Conservation (phyloP, 2,113 vertebrate genomes). For the Rhinolophus sinicus region DNA sequence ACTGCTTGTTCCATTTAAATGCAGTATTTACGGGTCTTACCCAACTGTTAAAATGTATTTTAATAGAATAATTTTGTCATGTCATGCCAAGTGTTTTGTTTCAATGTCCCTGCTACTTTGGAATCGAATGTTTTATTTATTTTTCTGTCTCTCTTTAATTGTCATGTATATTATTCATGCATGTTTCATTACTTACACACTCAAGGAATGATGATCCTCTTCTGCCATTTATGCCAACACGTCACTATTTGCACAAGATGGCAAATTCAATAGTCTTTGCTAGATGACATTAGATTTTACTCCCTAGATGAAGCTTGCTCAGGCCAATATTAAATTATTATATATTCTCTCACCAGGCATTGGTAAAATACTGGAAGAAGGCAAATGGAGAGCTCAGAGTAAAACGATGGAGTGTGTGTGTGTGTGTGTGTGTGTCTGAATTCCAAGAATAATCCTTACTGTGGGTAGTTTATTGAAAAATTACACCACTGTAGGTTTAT, state of each 20-base stretch:
- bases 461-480: not conserved
- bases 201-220: not conserved
- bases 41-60: constrained; percentile 11
- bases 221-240: not conserved
- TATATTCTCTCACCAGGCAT: not conserved
- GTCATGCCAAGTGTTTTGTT: constrained; percentile 15
- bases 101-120: not conserved
- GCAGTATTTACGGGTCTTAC: not conserved
- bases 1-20: not conserved
- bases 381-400: not conserved
- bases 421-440: not conserved
- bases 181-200: not conserved
- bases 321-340: not conserved
- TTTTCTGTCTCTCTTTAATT: constrained; percentile 12
- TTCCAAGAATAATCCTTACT: not conserved
- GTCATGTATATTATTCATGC: not conserved
- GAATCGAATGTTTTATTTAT: constrained; percentile 37
- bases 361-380: not conserved
- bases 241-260: not conserved
- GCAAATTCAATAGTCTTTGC: not conserved
- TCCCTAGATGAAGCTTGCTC: not conserved
- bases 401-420: not conserved
- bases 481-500: not conserved
- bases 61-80: constrained; percentile 41
- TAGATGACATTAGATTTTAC: not conserved